Percentiles rank a stretch among this genome's conserved stretches.
Evolutionary conservation across 2,888 invertebrate genomes (phyloP).

Genomic region (Caenorhabditis angaria): DNA sequence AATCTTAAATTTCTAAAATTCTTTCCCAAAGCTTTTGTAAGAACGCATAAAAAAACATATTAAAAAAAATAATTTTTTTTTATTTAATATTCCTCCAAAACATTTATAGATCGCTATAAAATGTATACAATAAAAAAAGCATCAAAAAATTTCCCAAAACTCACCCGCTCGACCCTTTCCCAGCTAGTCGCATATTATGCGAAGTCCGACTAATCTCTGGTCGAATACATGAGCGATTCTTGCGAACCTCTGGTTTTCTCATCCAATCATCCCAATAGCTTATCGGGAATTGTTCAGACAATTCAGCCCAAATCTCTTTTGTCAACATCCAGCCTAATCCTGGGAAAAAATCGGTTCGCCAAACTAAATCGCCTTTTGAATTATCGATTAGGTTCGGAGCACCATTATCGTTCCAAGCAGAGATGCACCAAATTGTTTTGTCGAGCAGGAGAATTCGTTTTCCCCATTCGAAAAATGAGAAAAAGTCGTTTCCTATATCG

Average conservation of each 20-base stretch:
- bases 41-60: no score
- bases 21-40: no score
- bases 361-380: constrained; percentile 79
- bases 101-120: no score
- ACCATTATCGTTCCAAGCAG: constrained; percentile 99
- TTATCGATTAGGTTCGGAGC: constrained; percentile 33
- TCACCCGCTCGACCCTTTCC: constrained; percentile 85
- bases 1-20: no score
- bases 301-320: constrained; percentile 83
- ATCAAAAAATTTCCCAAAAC: constrained; percentile 63
- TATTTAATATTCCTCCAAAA: no score
- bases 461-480: constrained; percentile 92
- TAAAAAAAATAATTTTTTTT: no score
- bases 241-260: constrained; percentile 87
- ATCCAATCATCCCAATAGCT: constrained; percentile 98
- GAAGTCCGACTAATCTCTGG: constrained; percentile 93
- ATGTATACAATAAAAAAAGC: background rate
- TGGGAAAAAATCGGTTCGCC: constrained; percentile 97
- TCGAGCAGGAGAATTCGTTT: constrained; percentile 86
- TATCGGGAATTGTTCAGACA: constrained; percentile 89
- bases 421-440: constrained; percentile 91
- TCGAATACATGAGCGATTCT: constrained; percentile 86
- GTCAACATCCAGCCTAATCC: constrained; percentile 87
- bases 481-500: constrained; percentile 95
- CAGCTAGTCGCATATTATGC: constrained; percentile 80